A percentile compares a stretch with the other conserved stretches of the same genome.
Conservation (phyloP, 2,797 vertebrate species). For the Gallirallus australis region DNA sequence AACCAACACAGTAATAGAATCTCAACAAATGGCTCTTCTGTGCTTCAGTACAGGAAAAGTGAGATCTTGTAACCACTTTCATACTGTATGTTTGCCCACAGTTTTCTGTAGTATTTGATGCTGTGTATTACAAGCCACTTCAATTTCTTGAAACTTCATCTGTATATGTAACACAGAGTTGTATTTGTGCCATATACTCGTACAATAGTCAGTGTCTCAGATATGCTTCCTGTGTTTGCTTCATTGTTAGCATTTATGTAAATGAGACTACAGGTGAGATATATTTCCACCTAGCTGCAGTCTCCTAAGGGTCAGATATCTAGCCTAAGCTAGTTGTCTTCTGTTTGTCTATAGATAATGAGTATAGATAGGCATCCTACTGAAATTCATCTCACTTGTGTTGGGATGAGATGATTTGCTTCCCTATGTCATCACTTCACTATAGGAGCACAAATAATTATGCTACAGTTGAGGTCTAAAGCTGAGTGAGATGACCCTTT, state of each 20-base stretch:
- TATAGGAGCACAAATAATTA: not conserved
- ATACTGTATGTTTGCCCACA: not conserved
- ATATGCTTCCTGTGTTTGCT: not conserved
- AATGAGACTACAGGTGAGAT: not conserved
- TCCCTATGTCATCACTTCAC: not conserved
- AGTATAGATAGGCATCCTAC: not conserved
- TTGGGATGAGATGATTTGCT: not conserved
- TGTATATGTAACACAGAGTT: not conserved
- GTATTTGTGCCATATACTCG: not conserved
- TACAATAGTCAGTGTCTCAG: not conserved
- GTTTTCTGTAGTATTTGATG: not conserved
- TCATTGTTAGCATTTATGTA: not conserved
- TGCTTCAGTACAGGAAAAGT: not conserved
- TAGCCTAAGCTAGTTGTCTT: not conserved
- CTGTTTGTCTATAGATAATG: not conserved
- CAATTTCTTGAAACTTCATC: not conserved
- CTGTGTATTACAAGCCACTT: not conserved
- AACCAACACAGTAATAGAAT: fast-evolving
- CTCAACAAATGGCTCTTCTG: not conserved
- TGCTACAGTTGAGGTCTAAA: not conserved
- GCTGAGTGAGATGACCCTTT: not conserved
- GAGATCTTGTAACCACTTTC: not conserved
- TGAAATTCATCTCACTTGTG: not conserved
- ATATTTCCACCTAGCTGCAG: not conserved
- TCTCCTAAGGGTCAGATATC: not conserved